A percentile compares a stretch with the other conserved stretches of the same genome.
phyloP scores from a whole-genome alignment of 2,113 vertebrate genomes.

The Larimichthys polyactis region DNA sequence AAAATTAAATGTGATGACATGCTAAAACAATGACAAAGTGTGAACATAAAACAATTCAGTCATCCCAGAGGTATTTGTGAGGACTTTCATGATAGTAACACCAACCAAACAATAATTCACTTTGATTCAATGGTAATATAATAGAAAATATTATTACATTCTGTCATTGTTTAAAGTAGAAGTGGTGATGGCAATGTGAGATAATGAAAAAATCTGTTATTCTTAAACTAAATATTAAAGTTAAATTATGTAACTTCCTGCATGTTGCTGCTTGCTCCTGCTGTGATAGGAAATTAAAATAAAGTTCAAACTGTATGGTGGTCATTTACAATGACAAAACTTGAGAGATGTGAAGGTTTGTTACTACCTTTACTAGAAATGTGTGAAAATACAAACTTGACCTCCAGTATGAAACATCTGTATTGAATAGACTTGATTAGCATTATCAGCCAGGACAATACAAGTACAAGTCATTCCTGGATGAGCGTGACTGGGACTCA shows the following conservation, averaged over 20 bases:
- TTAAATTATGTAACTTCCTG: not conserved
- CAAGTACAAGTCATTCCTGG: not conserved
- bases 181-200: not conserved
- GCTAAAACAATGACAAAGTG: slow-evolving; percentile 13
- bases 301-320: not conserved
- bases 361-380: not conserved
- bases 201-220: not conserved
- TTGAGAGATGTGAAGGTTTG: not conserved
- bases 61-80: slow-evolving; percentile 5
- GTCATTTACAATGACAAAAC: not conserved
- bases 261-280: not conserved
- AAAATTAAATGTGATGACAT: slow-evolving; percentile 34
- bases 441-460: not conserved
- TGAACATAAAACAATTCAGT: slow-evolving; percentile 15
- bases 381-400: not conserved
- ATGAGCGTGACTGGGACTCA: not conserved
- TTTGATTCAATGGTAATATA: not conserved
- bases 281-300: not conserved
- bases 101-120: slow-evolving; percentile 17
- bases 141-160: not conserved
- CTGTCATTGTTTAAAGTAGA: not conserved
- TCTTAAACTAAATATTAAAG: not conserved
- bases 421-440: not conserved
- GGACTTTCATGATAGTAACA: slow-evolving; percentile 7
- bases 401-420: not conserved